Evolutionary conservation across 2,888 invertebrate species (phyloP).

Genomic region (Thera britannica): DNA sequence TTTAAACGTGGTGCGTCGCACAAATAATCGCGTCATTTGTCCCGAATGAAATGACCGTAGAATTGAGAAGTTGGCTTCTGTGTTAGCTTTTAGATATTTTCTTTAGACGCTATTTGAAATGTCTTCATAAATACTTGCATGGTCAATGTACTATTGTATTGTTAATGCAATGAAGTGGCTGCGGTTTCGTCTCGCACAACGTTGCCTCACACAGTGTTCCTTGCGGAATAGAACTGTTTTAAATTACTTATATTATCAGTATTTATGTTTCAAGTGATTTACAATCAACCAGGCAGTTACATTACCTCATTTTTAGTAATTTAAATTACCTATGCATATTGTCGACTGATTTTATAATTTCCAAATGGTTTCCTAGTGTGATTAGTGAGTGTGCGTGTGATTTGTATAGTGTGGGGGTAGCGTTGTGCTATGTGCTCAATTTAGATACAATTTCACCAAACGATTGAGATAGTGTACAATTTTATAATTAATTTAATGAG

Average conservation of each 20-base stretch:
- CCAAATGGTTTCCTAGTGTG: slow-evolving; percentile 81
- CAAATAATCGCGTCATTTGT: background rate
- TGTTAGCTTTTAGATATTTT: too few relatives aligned
- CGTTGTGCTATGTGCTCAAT: slow-evolving; percentile 85
- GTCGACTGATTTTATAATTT: slow-evolving; percentile 82
- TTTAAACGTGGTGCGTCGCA: background rate
- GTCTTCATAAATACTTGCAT: too few relatives aligned
- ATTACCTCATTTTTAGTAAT: slow-evolving; percentile 79
- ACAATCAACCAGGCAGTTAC: slow-evolving; percentile 77
- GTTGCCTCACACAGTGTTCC: slow-evolving; percentile 75
- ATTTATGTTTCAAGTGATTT: slow-evolving; percentile 78
- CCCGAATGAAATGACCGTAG: too few relatives aligned
- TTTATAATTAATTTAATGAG: slow-evolving; percentile 83
- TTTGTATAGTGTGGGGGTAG: slow-evolving; percentile 74
- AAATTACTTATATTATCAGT: slow-evolving; percentile 70
- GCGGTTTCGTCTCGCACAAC: slow-evolving; percentile 70
- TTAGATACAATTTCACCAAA: slow-evolving; percentile 84
- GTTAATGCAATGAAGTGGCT: slow-evolving; percentile 43
- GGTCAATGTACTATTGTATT: background rate
- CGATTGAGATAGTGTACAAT: slow-evolving; percentile 82
- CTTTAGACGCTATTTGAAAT: too few relatives aligned
- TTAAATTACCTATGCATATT: slow-evolving; percentile 71
- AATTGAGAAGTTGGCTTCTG: too few relatives aligned
- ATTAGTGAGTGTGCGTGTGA: slow-evolving; percentile 70
- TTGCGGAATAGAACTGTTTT: slow-evolving; percentile 53